Conservation (phyloP, 2,797 vertebrate genomes). For the Leptatherina wallacei region DNA sequence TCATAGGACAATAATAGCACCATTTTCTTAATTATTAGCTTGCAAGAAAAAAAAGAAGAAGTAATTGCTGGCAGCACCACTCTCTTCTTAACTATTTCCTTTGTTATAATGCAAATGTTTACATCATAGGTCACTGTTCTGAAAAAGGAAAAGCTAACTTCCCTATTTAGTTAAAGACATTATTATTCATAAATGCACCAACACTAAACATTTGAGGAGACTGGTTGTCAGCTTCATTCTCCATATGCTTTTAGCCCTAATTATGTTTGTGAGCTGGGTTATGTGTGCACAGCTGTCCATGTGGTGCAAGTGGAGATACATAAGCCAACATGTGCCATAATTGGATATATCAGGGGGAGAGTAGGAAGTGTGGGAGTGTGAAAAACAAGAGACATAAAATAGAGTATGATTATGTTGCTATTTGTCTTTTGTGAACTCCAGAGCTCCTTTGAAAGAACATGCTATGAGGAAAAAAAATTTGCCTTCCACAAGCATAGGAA, state of each 20-base stretch:
- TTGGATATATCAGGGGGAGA: background rate
- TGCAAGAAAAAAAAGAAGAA: slow-evolving; percentile 34
- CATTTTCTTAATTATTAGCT: slow-evolving; percentile 61
- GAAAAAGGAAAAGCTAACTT: slow-evolving; percentile 4
- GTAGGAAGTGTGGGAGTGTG: background rate
- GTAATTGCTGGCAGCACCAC: slow-evolving; percentile 50
- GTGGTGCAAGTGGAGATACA: slow-evolving; percentile 11
- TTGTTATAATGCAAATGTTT: slow-evolving; percentile 50
- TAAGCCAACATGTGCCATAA: background rate
- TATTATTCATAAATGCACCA: background rate
- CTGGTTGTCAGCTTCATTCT: background rate
- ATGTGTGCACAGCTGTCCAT: slow-evolving; percentile 15
- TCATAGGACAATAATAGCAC: slow-evolving; percentile 37
- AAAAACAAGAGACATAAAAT: background rate
- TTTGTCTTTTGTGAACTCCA: background rate
- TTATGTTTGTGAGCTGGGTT: background rate
- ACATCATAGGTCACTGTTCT: background rate
- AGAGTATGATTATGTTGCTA: slow-evolving; percentile 1
- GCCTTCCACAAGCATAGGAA: slow-evolving; percentile 5
- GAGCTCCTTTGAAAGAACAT: background rate
- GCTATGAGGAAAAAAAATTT: slow-evolving; percentile 5
- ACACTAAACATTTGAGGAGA: slow-evolving; percentile 1
- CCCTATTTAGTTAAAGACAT: background rate
- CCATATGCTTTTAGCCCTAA: background rate
- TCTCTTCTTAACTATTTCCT: slow-evolving; percentile 30